Evolutionary conservation across 1,140 invertebrate species (phyloP).

Genomic region (Dinothrombium tinctorium): DNA sequence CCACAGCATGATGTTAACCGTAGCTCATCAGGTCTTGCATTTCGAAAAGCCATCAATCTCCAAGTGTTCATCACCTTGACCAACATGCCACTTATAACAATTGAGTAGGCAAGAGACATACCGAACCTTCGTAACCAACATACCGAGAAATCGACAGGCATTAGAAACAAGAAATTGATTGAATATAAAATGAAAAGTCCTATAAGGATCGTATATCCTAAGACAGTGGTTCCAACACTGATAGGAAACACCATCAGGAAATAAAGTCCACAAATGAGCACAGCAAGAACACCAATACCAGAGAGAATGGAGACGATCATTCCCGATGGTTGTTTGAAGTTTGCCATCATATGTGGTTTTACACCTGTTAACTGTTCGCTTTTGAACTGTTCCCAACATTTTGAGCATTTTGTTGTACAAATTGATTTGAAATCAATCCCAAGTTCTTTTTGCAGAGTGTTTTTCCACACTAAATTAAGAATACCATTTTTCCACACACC

Average conservation of each 20-base stretch:
- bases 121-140: conserved; percentile 25
- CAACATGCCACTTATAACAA: conserved; percentile 25
- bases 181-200: conserved; percentile 25
- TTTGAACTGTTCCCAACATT: no score
- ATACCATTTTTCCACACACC: no score
- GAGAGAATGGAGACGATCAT: conserved; percentile 20
- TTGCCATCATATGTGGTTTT: no score
- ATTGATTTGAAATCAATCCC: no score
- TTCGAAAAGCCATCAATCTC: conserved; percentile 18
- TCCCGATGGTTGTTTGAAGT: no score
- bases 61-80: conserved; percentile 26
- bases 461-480: no score
- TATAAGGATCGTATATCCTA: conserved; percentile 26
- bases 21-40: conserved; percentile 19
- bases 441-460: no score
- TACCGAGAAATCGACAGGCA: conserved; percentile 17
- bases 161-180: conserved; percentile 26
- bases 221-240: conserved; percentile 23
- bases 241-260: conserved; percentile 25
- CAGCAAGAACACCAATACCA: conserved; percentile 19
- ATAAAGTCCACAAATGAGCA: conserved; percentile 24
- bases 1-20: conserved; percentile 19
- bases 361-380: no score
- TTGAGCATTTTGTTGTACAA: no score
- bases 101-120: conserved; percentile 23